Conservation (phyloP, 2,888 invertebrate genomes). For the Tiliacea aurago region DNA sequence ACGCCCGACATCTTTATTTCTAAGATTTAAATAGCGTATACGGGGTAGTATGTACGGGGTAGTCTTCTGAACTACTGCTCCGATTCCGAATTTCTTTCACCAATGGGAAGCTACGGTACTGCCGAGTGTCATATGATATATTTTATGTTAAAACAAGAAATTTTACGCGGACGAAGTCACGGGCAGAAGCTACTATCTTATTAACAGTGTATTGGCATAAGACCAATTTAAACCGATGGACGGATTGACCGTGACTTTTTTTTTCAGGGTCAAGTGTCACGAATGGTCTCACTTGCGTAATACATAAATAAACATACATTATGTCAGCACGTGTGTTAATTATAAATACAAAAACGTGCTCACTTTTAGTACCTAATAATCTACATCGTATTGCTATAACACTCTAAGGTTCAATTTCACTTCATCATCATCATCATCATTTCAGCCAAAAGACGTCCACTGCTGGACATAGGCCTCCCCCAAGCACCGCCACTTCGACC, state of each 20-base stretch:
- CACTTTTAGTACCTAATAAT: background rate
- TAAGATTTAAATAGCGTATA: too few species aligned
- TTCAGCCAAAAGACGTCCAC: too few species aligned
- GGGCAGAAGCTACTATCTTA: background rate
- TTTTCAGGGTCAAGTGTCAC: conserved; percentile 3
- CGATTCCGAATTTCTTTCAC: too few species aligned
- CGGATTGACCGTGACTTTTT: conserved; percentile 12
- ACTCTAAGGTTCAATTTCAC: background rate
- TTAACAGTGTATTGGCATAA: background rate
- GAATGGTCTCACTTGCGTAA: background rate
- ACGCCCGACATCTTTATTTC: background rate
- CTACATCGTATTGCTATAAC: background rate
- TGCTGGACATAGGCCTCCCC: too few species aligned
- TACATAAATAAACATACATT: conserved; percentile 13
- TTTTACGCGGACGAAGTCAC: background rate
- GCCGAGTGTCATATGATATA: background rate
- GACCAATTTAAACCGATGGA: background rate
- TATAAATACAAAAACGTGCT: background rate
- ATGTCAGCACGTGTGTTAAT: background rate
- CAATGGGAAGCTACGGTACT: too few species aligned
- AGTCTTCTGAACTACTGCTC: too few species aligned
- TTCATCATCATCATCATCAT: too few species aligned
- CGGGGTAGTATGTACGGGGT: too few species aligned
- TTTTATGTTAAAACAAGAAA: background rate
- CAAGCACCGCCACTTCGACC: too few species aligned